Conservation (phyloP, 2,888 invertebrate species). For the Athetis lepigone region DNA sequence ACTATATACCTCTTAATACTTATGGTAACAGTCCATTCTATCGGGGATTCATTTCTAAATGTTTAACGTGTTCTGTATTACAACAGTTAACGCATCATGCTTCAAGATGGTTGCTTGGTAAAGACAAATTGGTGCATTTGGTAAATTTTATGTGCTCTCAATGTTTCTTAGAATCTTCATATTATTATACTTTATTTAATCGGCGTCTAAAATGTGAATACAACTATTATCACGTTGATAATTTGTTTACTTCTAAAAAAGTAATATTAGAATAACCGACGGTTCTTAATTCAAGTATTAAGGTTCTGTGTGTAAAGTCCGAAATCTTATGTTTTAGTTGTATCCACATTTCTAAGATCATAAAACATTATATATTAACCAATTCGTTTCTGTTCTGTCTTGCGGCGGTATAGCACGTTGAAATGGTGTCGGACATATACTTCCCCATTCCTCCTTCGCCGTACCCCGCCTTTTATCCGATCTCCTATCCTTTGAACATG, state of each 20-base stretch:
- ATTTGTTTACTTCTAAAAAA: neutral
- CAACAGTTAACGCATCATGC: constrained; percentile 78
- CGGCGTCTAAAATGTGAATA: constrained; percentile 61
- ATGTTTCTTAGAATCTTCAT: constrained; percentile 60
- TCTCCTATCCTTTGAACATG: constrained; percentile 88
- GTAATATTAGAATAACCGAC: neutral
- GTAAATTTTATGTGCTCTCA: constrained; percentile 77
- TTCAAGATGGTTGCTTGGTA: constrained; percentile 82
- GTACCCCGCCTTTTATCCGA: constrained; percentile 85
- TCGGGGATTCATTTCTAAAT: constrained; percentile 39
- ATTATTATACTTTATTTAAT: constrained; percentile 58
- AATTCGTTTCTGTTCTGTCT: constrained; percentile 88
- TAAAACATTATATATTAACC: constrained; percentile 80
- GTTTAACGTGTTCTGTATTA: constrained; percentile 65
- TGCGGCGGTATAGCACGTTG: constrained; percentile 92
- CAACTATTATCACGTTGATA: constrained; percentile 10
- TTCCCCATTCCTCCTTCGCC: constrained; percentile 90
- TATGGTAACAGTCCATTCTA: constrained; percentile 22
- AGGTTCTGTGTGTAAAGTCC: neutral
- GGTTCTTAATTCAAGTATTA: neutral
- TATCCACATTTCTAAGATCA: constrained; percentile 62
- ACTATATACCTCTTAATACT: neutral
- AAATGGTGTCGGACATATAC: constrained; percentile 94
- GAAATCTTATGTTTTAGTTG: constrained; percentile 28
- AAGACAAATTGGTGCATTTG: constrained; percentile 82